phyloP scores from a whole-genome alignment of 2,113 vertebrate genomes.

The Haemorhous mexicanus region DNA sequence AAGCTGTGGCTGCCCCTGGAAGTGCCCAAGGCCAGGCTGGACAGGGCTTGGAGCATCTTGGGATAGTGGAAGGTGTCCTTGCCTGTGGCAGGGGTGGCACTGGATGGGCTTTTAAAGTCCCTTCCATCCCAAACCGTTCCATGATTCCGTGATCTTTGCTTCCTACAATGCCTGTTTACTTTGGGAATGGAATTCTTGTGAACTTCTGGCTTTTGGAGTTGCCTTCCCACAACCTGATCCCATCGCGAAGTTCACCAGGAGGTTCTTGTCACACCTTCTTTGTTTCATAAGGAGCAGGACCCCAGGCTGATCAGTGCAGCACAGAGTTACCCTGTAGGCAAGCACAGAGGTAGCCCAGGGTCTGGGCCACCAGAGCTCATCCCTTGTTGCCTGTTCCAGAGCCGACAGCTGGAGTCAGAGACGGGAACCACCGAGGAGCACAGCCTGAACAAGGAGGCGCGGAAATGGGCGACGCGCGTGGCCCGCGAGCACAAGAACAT shows the following conservation, averaged over 20 bases:
- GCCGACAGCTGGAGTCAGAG: constrained; percentile 92
- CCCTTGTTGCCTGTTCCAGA: constrained; percentile 71
- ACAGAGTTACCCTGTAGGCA: background rate
- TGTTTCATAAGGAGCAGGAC: background rate
- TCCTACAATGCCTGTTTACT: background rate
- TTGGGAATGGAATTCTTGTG: background rate
- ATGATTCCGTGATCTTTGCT: background rate
- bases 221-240: background rate
- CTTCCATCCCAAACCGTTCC: background rate
- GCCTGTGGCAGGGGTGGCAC: background rate
- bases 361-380: accelerated
- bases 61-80: background rate
- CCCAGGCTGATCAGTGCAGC: background rate
- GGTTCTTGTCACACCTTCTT: background rate
- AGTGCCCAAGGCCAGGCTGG: background rate
- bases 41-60: background rate
- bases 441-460: constrained; percentile 97
- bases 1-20: background rate
- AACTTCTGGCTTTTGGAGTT: background rate
- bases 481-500: constrained; percentile 97
- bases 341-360: accelerated
- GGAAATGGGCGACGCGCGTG: constrained; percentile 94
- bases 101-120: background rate
- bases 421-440: constrained; percentile 95
- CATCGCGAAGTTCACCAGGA: background rate